Evolutionary conservation across 2,888 invertebrate species (phyloP).

Genomic region (Eumerus sabulonum): DNA sequence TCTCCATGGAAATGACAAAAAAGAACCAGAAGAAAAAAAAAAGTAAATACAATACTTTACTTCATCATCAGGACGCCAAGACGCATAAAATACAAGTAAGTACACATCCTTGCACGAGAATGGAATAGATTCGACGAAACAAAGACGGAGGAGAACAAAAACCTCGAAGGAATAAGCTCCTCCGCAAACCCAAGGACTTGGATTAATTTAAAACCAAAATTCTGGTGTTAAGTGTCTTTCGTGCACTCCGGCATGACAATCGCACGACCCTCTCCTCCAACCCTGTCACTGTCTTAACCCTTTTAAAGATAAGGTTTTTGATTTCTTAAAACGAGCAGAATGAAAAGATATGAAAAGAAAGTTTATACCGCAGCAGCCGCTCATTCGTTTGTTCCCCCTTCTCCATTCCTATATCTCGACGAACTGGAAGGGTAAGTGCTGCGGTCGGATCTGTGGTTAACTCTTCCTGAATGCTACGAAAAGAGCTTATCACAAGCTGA

Average conservation of each 20-base stretch:
- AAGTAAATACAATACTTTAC: conserved; percentile 39
- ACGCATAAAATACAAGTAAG: conserved; percentile 46
- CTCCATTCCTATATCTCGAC: too few relatives aligned
- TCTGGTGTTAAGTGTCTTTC: conserved; percentile 69
- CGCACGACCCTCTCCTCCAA: conserved; percentile 26
- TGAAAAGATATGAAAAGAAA: conserved; percentile 64
- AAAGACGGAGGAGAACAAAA: conserved; percentile 33
- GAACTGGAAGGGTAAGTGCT: conserved; percentile 41
- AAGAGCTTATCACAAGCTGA: conserved; percentile 50
- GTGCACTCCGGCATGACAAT: conserved; percentile 65
- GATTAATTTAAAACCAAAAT: conserved; percentile 69
- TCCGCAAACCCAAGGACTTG: conserved; percentile 59
- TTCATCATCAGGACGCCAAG: conserved; percentile 57
- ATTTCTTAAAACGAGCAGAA: conserved; percentile 64
- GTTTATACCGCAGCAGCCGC: conserved; percentile 38
- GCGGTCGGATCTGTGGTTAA: conserved; percentile 59
- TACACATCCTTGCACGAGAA: conserved; percentile 56
- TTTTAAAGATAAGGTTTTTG: conserved; percentile 65
- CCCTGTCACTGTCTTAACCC: conserved; percentile 61
- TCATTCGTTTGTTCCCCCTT: too few relatives aligned
- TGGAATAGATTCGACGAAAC: conserved; percentile 61
- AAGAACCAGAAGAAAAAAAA: background rate
- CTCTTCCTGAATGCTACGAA: conserved; percentile 15
- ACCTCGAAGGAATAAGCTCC: conserved; percentile 23
- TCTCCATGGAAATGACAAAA: conserved; percentile 39